phyloP scores from a whole-genome alignment of 2,888 invertebrate genomes.

The Drosophila pegasa region DNA sequence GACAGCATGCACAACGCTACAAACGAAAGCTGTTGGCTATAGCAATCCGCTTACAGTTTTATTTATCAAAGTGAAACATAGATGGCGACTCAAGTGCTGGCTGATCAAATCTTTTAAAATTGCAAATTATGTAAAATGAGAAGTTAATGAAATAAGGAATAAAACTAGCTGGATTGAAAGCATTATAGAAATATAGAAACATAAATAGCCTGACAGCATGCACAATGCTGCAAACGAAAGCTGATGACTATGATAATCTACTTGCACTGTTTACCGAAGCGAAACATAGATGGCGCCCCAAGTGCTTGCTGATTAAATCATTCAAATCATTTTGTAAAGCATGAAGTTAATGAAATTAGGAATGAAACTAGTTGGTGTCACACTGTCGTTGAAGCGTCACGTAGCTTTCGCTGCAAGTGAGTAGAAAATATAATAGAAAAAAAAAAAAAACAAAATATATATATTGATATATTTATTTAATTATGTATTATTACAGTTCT shows the following conservation, averaged over 20 bases:
- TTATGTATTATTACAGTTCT: too few species aligned
- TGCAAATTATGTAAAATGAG: too few species aligned
- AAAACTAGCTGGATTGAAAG: too few species aligned
- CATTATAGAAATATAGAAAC: too few species aligned
- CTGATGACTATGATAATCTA: background rate
- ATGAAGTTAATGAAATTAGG: too few species aligned
- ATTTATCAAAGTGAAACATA: slow-evolving; percentile 1
- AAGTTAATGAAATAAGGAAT: too few species aligned
- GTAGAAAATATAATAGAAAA: too few species aligned
- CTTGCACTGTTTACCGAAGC: background rate
- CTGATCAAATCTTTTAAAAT: background rate
- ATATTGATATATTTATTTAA: too few species aligned
- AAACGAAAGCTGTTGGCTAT: slow-evolving; percentile 13
- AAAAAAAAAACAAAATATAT: too few species aligned
- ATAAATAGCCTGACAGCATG: too few species aligned
- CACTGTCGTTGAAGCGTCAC: background rate
- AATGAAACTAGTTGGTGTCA: background rate
- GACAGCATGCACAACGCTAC: background rate
- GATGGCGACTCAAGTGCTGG: background rate
- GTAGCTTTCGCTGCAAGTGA: background rate
- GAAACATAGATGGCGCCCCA: slow-evolving; percentile 4
- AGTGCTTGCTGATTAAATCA: background rate
- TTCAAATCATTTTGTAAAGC: too few species aligned
- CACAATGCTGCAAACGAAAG: background rate
- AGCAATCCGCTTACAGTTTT: background rate